These are phyloP conservation scores for Oikopleura dioica DNA, from an alignment of 23 tunicate genomes.

Conservation along the genomic window DNA sequence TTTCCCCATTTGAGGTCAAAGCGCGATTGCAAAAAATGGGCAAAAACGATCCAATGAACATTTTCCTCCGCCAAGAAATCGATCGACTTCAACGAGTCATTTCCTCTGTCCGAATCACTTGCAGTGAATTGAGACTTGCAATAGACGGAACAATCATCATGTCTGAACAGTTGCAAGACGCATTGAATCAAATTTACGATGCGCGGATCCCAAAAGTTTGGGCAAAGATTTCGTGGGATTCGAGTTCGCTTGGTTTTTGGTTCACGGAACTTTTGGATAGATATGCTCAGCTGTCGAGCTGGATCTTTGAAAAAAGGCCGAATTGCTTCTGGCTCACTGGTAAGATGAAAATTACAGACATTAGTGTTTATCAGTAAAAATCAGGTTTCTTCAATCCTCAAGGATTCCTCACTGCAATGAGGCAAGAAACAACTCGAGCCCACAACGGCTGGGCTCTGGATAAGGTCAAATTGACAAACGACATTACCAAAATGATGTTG, in stretches of 20 bases:
- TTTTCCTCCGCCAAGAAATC: constrained; percentile 92
- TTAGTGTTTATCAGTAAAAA: too few species aligned
- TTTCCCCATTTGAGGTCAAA: constrained; percentile 40
- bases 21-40: constrained; percentile 91
- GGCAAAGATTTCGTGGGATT: constrained; percentile 82
- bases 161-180: constrained; percentile 87
- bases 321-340: constrained; percentile 98
- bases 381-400: constrained; percentile 99
- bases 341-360: too few species aligned
- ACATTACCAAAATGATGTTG: constrained; percentile 87
- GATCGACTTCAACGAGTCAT: constrained; percentile 96
- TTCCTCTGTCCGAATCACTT: constrained; percentile 49
- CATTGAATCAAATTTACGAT: constrained; percentile 92
- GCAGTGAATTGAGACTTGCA: constrained; percentile 71
- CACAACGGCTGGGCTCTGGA: constrained; percentile 99
- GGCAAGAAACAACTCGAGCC: constrained; percentile 94
- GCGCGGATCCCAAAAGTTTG: constrained; percentile 79
- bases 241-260: constrained; percentile 92
- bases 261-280: constrained; percentile 90
- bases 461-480: constrained; percentile 70
- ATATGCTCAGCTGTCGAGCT: constrained; percentile 55
- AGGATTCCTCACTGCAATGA: constrained; percentile 97
- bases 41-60: constrained; percentile 94
- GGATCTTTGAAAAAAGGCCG: constrained; percentile 92
- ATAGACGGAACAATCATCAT: constrained; percentile 97